These are phyloP conservation scores for Dysmachus trigonus DNA, from an alignment of 2,888 invertebrate genomes.

Conservation along the genomic window DNA sequence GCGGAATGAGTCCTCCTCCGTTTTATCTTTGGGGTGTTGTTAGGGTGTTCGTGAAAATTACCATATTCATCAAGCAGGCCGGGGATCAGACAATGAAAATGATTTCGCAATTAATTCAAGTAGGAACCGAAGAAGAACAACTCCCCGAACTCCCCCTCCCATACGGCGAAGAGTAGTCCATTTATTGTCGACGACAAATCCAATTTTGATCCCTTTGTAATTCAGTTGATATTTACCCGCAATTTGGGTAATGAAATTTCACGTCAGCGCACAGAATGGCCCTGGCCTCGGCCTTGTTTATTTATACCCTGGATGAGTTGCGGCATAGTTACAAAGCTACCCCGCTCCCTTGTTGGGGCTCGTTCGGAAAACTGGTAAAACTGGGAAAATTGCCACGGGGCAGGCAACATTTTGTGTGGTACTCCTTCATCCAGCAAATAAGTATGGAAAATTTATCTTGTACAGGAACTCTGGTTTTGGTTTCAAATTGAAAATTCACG, in stretches of 20 bases:
- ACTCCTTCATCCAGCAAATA: slow-evolving; percentile 15
- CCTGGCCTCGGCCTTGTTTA: not conserved
- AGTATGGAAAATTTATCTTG: not conserved
- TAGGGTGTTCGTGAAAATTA: slow-evolving; percentile 21
- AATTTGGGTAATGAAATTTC: slow-evolving; percentile 50
- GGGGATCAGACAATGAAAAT: slow-evolving; percentile 35
- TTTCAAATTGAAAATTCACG: not conserved
- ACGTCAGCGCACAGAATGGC: not conserved
- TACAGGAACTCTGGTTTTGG: slow-evolving; percentile 1
- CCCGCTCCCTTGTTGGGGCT: not conserved
- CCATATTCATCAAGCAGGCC: slow-evolving; percentile 26
- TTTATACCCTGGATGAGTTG: not conserved
- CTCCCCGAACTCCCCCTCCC: not conserved
- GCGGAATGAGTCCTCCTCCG: not conserved
- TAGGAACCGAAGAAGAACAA: slow-evolving; percentile 5
- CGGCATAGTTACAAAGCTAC: not conserved
- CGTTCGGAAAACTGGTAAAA: not conserved
- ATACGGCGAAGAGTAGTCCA: not conserved
- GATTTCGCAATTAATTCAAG: slow-evolving; percentile 40
- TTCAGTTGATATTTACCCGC: slow-evolving; percentile 54
- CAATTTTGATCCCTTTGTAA: slow-evolving; percentile 60
- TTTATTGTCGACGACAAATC: slow-evolving; percentile 53
- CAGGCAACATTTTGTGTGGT: not conserved
- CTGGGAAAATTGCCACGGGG: not conserved
- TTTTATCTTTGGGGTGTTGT: slow-evolving; percentile 1